phyloP scores from a whole-genome alignment of 2,797 vertebrate species.

The Pteronotus mesoamericanus region DNA sequence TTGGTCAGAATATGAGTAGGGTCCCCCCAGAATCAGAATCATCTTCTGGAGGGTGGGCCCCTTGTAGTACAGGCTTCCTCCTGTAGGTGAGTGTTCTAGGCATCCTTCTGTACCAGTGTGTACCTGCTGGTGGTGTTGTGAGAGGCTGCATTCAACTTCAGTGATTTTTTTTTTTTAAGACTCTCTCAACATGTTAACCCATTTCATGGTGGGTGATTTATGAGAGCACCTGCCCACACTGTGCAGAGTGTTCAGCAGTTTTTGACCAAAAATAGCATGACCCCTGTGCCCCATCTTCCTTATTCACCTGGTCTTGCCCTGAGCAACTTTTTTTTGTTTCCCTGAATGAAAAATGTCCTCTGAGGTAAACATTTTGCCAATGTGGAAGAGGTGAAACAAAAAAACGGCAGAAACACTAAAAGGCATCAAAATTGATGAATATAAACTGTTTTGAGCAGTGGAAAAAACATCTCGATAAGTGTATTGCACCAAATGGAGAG shows the following conservation, averaged over 20 bases:
- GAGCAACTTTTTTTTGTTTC: neutral
- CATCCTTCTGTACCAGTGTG: neutral
- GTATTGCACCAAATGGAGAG: too few relatives aligned
- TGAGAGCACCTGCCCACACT: neutral
- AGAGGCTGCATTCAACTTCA: neutral
- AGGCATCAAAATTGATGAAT: neutral
- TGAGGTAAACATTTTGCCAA: neutral
- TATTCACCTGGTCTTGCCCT: neutral
- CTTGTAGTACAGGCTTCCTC: neutral
- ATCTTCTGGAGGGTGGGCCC: neutral
- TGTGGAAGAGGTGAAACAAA: neutral
- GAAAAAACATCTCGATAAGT: neutral
- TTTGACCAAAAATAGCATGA: neutral
- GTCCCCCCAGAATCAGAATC: neutral
- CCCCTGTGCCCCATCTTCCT: neutral
- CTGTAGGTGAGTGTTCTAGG: neutral
- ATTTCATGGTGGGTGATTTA: neutral
- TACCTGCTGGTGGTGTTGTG: neutral
- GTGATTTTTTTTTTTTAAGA: neutral
- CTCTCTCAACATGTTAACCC: neutral
- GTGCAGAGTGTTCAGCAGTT: neutral
- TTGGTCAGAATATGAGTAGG: neutral
- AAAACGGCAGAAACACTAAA: neutral
- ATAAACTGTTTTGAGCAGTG: neutral
- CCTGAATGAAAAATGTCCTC: neutral